Conservation (phyloP, 2,113 vertebrate species). For the Noturus placidus region DNA sequence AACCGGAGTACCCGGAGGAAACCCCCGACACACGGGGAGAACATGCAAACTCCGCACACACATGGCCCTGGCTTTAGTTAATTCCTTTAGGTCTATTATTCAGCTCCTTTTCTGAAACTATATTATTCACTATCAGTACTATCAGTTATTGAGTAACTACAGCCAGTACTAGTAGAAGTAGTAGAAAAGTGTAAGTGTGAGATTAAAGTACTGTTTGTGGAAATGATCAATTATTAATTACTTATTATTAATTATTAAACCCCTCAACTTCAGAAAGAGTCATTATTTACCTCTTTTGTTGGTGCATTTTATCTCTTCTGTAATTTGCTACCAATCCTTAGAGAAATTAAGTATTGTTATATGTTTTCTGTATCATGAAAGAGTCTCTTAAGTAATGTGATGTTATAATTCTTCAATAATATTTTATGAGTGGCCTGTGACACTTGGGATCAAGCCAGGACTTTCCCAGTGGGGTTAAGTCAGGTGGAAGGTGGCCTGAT, state of each 20-base stretch:
- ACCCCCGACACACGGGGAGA: too few relatives aligned
- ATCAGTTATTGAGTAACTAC: neutral
- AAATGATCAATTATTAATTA: neutral
- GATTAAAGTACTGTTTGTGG: neutral
- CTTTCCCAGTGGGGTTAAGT: neutral
- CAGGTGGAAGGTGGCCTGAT: conserved; percentile 11
- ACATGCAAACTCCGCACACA: too few relatives aligned
- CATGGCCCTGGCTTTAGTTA: too few relatives aligned
- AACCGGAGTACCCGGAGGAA: too few relatives aligned
- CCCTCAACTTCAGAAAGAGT: neutral
- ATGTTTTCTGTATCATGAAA: neutral
- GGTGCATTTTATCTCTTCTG: neutral
- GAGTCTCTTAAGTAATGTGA: neutral
- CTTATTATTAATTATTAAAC: too few relatives aligned
- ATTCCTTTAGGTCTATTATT: neutral
- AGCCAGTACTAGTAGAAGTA: neutral
- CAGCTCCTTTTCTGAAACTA: neutral
- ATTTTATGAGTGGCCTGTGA: neutral
- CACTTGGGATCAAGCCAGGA: neutral
- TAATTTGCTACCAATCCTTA: neutral
- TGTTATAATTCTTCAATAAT: neutral
- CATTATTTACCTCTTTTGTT: neutral
- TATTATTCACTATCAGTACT: neutral
- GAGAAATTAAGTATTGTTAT: neutral
- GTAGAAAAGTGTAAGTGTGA: neutral